phyloP scores from a whole-genome alignment of 2,888 invertebrate genomes.

The Ichneumoninae sp. region DNA sequence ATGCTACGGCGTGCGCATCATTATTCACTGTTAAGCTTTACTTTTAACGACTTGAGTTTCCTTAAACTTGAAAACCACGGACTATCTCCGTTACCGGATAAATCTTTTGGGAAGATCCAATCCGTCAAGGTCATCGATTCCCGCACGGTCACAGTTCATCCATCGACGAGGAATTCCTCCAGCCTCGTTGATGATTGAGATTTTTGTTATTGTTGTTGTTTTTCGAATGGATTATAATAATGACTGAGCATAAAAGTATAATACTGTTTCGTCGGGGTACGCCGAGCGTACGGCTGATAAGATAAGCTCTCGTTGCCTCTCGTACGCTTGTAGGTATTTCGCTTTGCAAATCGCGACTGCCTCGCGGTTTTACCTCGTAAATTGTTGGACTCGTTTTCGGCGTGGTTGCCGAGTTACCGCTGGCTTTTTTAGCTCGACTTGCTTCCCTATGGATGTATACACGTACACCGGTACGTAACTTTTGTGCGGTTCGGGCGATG shows the following conservation, averaged over 20 bases:
- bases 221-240: neutral
- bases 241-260: neutral
- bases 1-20: neutral
- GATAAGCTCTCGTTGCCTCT: slow-evolving; percentile 33
- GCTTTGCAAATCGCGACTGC: slow-evolving; percentile 35
- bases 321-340: slow-evolving; percentile 48
- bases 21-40: slow-evolving; percentile 29
- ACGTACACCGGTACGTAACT: neutral
- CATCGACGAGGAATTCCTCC: neutral
- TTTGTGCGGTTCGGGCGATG: slow-evolving; percentile 13
- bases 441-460: neutral
- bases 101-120: slow-evolving; percentile 24
- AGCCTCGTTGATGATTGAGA: neutral
- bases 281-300: slow-evolving; percentile 37
- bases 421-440: neutral
- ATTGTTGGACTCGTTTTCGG: slow-evolving; percentile 43
- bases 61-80: slow-evolving; percentile 1
- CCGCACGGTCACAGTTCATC: neutral
- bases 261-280: neutral
- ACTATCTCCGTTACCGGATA: slow-evolving; percentile 26
- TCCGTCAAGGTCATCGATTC: slow-evolving; percentile 5
- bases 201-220: neutral
- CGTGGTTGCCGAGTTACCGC: slow-evolving; percentile 20
- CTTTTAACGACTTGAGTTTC: neutral
- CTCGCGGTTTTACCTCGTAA: slow-evolving; percentile 35